Base-by-base conservation (phyloP, 2,113 vertebrate genomes). In the Poeciliopsis occidentalis region DNA sequence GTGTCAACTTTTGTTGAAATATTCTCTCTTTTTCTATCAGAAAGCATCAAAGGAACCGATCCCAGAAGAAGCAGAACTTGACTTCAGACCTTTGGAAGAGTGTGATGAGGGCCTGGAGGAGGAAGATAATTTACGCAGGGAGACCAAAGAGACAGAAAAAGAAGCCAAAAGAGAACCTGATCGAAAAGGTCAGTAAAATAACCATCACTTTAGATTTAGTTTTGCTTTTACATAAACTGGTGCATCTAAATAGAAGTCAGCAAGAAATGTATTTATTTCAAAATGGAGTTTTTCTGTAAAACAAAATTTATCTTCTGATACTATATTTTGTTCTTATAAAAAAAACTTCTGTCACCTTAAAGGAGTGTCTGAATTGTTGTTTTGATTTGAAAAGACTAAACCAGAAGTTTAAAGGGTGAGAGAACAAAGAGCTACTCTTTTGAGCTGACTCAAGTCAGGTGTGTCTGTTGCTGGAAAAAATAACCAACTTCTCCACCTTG, bases 31-130 rank as follows among this genome's bases (percentile, higher is more conserved):
- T 24, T 37, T 12, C 39, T 51, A 67, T 71, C 82, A 99, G 97
- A 99, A 99, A 89, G 94, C 96, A 67, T 96, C 98, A 80, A 99
- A 99, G 88, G 98, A 99, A 75, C 95, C 96, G 0, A 99, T 99
- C 87, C 95, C 97, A 6, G 98, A 99, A 90, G 98, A 99, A 82
- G 96, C 96, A 76, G 98, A 99, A 90, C 95, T 98, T 75, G 98
- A 99, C 67, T 99, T 99, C 81, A 94, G 94, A 71, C 96, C 96
- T 13, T 93, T 96, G 69, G 96, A 98, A 37, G 98, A 98, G 82
- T 96, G 94, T 64, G 97, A 97, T 30, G 97, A 97, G 62, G 91
- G 86, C 29, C 95, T 95, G 2, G 97, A 97, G 82, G 96, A 96
- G n/a, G 96, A 97, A 74, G 95, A 95, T 39, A 95, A 93, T 83